Evolutionary conservation across 2,113 vertebrate species (phyloP).

Genomic region (Corythaixoides concolor): DNA sequence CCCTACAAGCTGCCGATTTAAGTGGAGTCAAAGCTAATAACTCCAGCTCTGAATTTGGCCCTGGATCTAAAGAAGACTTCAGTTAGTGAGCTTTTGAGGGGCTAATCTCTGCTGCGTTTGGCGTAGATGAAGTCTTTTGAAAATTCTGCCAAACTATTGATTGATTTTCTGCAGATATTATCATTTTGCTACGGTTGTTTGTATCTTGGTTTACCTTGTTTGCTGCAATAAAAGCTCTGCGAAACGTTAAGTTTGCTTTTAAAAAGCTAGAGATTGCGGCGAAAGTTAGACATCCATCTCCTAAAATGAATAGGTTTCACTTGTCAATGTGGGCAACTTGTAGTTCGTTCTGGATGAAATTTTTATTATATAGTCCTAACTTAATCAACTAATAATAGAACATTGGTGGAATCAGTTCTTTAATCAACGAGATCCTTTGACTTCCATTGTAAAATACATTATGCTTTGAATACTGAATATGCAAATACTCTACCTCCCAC

Average conservation of each 20-base stretch:
- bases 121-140: background rate
- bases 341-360: background rate
- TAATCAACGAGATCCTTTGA: constrained; percentile 46
- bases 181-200: background rate
- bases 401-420: background rate
- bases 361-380: background rate
- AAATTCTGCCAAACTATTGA: background rate
- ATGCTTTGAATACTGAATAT: constrained; percentile 50
- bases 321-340: background rate
- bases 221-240: background rate
- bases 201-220: background rate
- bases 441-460: constrained; percentile 49
- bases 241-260: background rate
- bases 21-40: background rate
- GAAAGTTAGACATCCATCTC: background rate
- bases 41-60: background rate
- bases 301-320: background rate
- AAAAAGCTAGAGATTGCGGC: background rate
- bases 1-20: background rate
- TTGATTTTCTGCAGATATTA: background rate
- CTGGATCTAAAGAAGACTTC: background rate
- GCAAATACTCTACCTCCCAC: constrained; percentile 55
- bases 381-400: constrained; percentile 47
- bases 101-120: background rate
- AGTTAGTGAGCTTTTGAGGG: background rate